Evolutionary conservation across 2,888 invertebrate genomes (phyloP).

Genomic region (Troglohyphantes excavatus): DNA sequence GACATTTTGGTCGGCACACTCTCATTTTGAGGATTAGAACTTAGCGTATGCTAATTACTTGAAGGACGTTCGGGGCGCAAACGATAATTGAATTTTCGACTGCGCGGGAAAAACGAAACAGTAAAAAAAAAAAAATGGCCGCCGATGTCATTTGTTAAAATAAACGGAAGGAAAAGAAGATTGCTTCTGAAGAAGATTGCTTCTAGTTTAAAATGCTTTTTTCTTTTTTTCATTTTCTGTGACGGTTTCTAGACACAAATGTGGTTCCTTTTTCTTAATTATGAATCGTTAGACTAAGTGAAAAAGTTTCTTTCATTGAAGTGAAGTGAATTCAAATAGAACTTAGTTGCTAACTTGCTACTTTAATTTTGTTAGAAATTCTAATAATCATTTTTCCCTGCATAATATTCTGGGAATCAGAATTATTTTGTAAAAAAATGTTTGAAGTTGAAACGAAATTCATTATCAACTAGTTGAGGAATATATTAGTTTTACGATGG

Average conservation of each 20-base stretch:
- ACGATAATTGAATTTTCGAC: constrained; percentile 66
- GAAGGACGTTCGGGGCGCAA: constrained; percentile 53
- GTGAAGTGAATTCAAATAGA: constrained; percentile 2
- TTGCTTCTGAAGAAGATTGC: constrained; percentile 46
- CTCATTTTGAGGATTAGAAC: constrained; percentile 56
- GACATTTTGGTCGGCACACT: constrained; percentile 25
- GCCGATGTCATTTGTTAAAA: constrained; percentile 49
- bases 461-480: neutral
- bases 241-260: neutral
- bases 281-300: constrained; percentile 31
- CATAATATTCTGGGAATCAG: neutral
- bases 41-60: constrained; percentile 59
- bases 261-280: constrained; percentile 24
- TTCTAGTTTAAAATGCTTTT: neutral
- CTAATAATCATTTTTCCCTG: neutral
- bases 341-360: neutral
- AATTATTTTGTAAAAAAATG: neutral
- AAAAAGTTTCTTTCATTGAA: constrained; percentile 30
- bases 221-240: neutral
- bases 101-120: constrained; percentile 24
- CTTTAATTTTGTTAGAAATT: neutral
- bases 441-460: neutral
- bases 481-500: too few species aligned
- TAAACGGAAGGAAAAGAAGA: constrained; percentile 39
- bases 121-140: constrained; percentile 46